Conservation (phyloP, 2,113 vertebrate species). For the Rhea americana region DNA sequence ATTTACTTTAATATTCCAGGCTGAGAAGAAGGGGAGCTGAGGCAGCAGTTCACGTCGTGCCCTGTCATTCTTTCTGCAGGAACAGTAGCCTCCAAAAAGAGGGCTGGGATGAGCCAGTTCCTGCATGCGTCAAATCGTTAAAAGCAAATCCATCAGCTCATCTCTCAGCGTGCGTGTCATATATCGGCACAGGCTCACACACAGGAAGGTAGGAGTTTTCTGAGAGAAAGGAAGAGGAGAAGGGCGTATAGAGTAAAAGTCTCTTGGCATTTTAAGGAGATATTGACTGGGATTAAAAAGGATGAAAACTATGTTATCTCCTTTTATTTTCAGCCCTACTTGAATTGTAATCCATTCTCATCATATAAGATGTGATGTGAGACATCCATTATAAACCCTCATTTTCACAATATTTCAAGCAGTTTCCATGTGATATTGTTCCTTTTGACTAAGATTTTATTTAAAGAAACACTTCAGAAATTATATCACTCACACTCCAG, state of each 20-base stretch:
- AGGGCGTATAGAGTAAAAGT: not conserved
- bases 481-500: slow-evolving; percentile 12
- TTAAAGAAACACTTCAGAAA: slow-evolving; percentile 46
- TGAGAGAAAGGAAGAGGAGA: not conserved
- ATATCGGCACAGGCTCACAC: not conserved
- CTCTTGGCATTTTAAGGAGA: not conserved
- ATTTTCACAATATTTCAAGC: slow-evolving; percentile 25
- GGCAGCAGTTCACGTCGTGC: not conserved
- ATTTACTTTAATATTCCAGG: not conserved
- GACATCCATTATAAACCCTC: not conserved
- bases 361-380: not conserved
- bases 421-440: slow-evolving; percentile 9
- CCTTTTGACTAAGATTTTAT: not conserved
- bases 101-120: not conserved
- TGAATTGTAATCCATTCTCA: not conserved
- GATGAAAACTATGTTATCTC: not conserved
- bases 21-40: not conserved
- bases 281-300: not conserved
- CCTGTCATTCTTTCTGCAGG: not conserved
- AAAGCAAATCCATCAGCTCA: not conserved
- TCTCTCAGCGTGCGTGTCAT: not conserved
- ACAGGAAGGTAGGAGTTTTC: not conserved
- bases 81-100: not conserved
- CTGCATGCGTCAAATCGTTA: not conserved
- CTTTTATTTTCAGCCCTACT: not conserved